These are phyloP conservation scores for Drosophila niveifrons DNA, from an alignment of 2,888 invertebrate genomes.

Conservation along the genomic window DNA sequence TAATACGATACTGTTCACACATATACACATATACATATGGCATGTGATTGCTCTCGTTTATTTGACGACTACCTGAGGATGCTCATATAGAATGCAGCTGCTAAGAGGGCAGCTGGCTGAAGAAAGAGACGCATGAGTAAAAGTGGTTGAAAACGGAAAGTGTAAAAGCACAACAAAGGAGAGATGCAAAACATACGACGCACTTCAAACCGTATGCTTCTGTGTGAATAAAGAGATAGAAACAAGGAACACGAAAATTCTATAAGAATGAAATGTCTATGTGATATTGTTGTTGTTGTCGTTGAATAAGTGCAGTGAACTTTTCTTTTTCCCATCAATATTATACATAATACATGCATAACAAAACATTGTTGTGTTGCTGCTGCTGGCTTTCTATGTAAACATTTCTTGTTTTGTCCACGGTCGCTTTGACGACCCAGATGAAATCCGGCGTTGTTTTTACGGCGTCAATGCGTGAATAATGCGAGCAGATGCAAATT, in stretches of 20 bases:
- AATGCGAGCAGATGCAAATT: slow-evolving; percentile 1
- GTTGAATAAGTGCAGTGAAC: slow-evolving; percentile 69
- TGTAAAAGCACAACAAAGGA: slow-evolving; percentile 37
- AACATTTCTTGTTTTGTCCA: slow-evolving; percentile 28
- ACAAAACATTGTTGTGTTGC: slow-evolving; percentile 1
- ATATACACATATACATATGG: background rate
- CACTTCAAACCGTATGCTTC: slow-evolving; percentile 31
- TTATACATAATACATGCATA: background rate
- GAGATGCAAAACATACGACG: slow-evolving; percentile 30
- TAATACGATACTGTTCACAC: slow-evolving; percentile 7
- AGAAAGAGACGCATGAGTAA: slow-evolving; percentile 22
- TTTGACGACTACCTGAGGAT: slow-evolving; percentile 16
- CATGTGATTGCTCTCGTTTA: slow-evolving; percentile 13
- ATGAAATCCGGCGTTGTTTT: slow-evolving; percentile 4
- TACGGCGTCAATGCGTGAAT: slow-evolving; percentile 10
- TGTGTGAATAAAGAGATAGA: slow-evolving; percentile 37
- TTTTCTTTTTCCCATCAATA: slow-evolving; percentile 34
- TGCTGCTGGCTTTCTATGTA: slow-evolving; percentile 14
- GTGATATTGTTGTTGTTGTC: slow-evolving; percentile 15
- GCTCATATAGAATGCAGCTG: slow-evolving; percentile 41
- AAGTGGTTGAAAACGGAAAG: slow-evolving; percentile 53
- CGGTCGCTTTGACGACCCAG: slow-evolving; percentile 37
- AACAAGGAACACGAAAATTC: slow-evolving; percentile 39
- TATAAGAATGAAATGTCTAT: slow-evolving; percentile 39
- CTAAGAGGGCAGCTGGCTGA: slow-evolving; percentile 37